Evolutionary conservation across 1,140 invertebrate species (phyloP).

Genomic region (Tetragnatha versicolor): DNA sequence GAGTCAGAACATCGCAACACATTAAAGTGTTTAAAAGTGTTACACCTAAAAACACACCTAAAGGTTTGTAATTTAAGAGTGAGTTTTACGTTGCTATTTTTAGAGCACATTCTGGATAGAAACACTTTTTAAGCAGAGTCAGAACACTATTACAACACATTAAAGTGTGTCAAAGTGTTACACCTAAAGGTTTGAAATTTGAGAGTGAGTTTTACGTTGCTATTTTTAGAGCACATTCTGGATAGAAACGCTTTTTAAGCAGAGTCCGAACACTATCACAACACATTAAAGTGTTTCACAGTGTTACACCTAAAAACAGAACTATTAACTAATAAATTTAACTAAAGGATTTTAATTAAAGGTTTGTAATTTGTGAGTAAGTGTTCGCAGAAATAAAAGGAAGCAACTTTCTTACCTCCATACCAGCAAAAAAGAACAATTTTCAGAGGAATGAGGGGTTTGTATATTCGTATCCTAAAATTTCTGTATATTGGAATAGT

Average conservation of each 20-base stretch:
- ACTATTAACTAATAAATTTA: neutral
- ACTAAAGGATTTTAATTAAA: neutral
- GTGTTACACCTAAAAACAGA: neutral
- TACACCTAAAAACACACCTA: neutral
- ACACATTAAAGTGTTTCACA: neutral
- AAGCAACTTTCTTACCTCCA: constrained; percentile 21
- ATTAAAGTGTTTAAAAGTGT: too few relatives aligned
- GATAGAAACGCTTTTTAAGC: neutral
- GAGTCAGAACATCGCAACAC: too few relatives aligned
- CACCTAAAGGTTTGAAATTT: too few relatives aligned
- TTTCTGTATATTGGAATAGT: constrained; percentile 1
- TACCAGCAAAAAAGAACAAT: constrained; percentile 26
- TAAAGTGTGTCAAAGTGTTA: too few relatives aligned
- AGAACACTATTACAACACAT: too few relatives aligned
- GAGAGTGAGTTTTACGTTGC: too few relatives aligned
- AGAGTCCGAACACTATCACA: neutral
- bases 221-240: neutral
- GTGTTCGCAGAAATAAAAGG: neutral
- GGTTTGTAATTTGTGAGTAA: neutral
- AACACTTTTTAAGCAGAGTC: too few relatives aligned
- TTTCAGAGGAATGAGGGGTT: constrained; percentile 33
- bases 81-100: too few relatives aligned
- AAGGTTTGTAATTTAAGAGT: too few relatives aligned
- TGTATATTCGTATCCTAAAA: constrained; percentile 31
- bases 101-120: too few relatives aligned